Evolutionary conservation across 2,113 vertebrate species (phyloP), one percentile per base, ranked within the genome.

Genomic region (Ammodramus savannarum): DNA sequence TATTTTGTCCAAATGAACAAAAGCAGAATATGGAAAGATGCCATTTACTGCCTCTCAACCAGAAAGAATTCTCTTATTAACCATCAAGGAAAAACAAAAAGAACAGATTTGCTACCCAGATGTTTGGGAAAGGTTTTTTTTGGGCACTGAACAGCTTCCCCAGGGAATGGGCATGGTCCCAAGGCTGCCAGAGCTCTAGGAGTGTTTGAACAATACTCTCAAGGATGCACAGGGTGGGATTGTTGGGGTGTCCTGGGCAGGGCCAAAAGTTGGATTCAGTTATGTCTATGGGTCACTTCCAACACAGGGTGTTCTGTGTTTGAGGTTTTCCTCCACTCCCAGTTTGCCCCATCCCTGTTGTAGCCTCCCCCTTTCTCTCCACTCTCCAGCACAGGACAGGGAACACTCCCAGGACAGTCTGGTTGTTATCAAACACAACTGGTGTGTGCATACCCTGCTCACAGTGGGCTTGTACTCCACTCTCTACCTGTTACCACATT

Each of bases 131-230:
- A 11, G 43, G 6, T 21, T 46, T 87, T 31, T 17, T 39, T 34
- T 13, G 23, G 52, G 52, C 59, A 44, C 54, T 54, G 22, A 22
- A 7, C 68, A 51, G 26, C 14, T 31, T 73, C 32, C 32, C 36
- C 61, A 39, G n/a, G 29, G 54, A 80, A 43, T 10, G 16, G 16
- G 5, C 54, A 54, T 0, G 0, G 48, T 25, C 25, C 29, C 1
- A 7, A 32, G 23, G n/a, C 54, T 75, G 54, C 11, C 34, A 48
- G 25, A 61, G 78, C 39, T 34, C 39, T 9, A 44, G n/a, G n/a
- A 31, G 29, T 0, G 1, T 29, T 74, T 57, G 49, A 39, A 17
- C 48, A 63, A 1, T 0, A 0, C 41, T 57, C 2, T 15, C 55
- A 55, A 41, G 67, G 43, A 57, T 49, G 25, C 11, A 16, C 43